Percentiles rank a stretch among this genome's conserved stretches.
These are phyloP conservation scores for Charanyca ferruginea DNA, from an alignment of 2,888 invertebrate species.

Conservation along the genomic window DNA sequence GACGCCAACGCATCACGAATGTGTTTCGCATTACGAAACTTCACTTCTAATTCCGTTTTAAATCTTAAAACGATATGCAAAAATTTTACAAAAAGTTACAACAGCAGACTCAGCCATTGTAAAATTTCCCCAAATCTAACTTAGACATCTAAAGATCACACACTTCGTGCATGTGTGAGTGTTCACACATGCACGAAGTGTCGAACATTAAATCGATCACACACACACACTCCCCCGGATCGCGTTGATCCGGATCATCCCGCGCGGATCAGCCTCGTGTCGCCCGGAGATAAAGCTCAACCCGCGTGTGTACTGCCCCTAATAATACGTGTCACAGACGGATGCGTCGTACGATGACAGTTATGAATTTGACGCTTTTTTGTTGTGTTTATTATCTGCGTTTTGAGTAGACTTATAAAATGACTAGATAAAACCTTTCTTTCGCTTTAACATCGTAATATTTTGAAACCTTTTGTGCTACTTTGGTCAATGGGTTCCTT, in stretches of 20 bases:
- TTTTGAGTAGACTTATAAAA: neutral
- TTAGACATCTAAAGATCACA: conserved; percentile 7
- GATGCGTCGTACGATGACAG: conserved; percentile 45
- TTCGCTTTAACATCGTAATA: no score
- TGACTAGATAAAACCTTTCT: neutral
- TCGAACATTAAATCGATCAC: conserved; percentile 71
- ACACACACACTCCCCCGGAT: conserved; percentile 73
- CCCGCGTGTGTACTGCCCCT: conserved; percentile 69
- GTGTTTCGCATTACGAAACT: no score
- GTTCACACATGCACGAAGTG: conserved; percentile 49
- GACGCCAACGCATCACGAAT: no score
- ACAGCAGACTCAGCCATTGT: neutral
- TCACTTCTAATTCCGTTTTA: neutral
- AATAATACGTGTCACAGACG: conserved; percentile 56
- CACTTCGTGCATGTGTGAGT: no score
- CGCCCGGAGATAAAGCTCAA: conserved; percentile 87
- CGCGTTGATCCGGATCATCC: conserved; percentile 89
- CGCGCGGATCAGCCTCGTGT: conserved; percentile 87
- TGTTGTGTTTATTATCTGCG: neutral
- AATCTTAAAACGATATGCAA: neutral
- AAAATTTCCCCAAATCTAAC: neutral
- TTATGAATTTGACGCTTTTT: conserved; percentile 40
- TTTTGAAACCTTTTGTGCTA: no score
- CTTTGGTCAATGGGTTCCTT: no score
- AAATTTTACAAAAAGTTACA: no score